Evolutionary conservation across 1,140 invertebrate genomes (phyloP).

Genomic region (Hyposmocoma kahamanoa): DNA sequence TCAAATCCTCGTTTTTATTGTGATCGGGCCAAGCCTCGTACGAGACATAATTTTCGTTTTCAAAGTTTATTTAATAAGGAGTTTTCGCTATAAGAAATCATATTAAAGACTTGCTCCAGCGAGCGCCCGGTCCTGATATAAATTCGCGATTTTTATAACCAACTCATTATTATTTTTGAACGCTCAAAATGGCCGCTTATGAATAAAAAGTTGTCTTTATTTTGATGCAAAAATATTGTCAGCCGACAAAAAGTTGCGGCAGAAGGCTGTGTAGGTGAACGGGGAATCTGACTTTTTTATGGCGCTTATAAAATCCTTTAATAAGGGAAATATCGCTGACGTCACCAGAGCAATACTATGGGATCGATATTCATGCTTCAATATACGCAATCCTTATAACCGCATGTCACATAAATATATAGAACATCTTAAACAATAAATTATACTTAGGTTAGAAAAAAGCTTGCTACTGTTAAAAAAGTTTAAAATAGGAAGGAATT

Average conservation of each 20-base stretch:
- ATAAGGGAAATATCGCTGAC: constrained; percentile 12
- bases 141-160: constrained; percentile 65
- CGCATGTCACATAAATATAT: too few relatives aligned
- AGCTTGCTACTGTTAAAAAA: too few relatives aligned
- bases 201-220: constrained; percentile 58
- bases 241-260: constrained; percentile 30
- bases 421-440: too few relatives aligned
- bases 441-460: too few relatives aligned
- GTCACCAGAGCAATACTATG: too few relatives aligned
- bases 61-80: constrained; percentile 66
- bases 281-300: constrained; percentile 1
- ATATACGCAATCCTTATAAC: too few relatives aligned
- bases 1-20: constrained; percentile 70
- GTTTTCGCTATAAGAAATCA: constrained; percentile 53
- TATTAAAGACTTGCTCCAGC: constrained; percentile 31
- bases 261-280: constrained; percentile 6
- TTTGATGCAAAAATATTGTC: constrained; percentile 62
- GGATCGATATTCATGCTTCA: too few relatives aligned
- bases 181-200: constrained; percentile 46
- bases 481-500: too few relatives aligned
- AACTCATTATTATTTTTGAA: constrained; percentile 61
- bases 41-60: constrained; percentile 61
- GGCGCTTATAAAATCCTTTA: constrained; percentile 12
- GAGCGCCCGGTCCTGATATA: constrained; percentile 36
- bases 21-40: constrained; percentile 34